These are phyloP conservation scores for Epirrhoe alternata DNA, from an alignment of 2,888 invertebrate genomes.

Conservation along the genomic window DNA sequence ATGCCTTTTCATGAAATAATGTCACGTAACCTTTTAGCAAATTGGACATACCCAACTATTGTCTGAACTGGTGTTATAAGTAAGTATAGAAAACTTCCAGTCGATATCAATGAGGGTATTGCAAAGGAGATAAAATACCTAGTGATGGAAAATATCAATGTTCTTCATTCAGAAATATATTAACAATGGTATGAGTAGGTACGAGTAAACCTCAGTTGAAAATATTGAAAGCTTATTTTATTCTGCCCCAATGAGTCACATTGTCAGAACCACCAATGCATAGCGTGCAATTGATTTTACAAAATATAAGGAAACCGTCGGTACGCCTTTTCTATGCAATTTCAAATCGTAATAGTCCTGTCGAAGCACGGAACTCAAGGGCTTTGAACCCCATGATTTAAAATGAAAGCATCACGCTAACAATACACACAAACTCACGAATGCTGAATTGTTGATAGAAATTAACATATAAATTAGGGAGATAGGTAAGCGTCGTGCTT, in stretches of 20 bases:
- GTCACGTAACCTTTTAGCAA: conserved; percentile 40
- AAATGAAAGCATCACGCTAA: conserved; percentile 34
- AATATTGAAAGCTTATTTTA: not conserved
- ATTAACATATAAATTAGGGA: not conserved
- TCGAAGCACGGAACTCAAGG: conserved; percentile 44
- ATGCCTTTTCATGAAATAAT: conserved; percentile 37
- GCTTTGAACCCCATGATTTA: conserved; percentile 42
- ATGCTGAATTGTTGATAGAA: conserved; percentile 12
- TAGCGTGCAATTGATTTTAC: conserved; percentile 49
- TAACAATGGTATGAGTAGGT: too few species aligned
- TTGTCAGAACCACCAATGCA: conserved; percentile 6
- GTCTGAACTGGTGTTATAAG: not conserved
- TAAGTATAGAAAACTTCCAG: not conserved
- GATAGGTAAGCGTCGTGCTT: not conserved
- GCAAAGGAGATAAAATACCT: too few species aligned
- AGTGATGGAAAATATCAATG: too few species aligned
- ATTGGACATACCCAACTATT: conserved; percentile 40
- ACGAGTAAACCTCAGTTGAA: not conserved
- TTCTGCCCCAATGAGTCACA: not conserved
- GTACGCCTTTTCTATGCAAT: conserved; percentile 48
- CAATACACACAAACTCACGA: conserved; percentile 18
- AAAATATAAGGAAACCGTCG: conserved; percentile 38
- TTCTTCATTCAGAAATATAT: not conserved
- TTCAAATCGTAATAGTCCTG: conserved; percentile 44
- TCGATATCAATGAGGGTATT: not conserved